Evolutionary conservation across 2,113 vertebrate species (phyloP), one percentile per base, ranked within the genome.

Genomic region (Oxyura jamaicensis): DNA sequence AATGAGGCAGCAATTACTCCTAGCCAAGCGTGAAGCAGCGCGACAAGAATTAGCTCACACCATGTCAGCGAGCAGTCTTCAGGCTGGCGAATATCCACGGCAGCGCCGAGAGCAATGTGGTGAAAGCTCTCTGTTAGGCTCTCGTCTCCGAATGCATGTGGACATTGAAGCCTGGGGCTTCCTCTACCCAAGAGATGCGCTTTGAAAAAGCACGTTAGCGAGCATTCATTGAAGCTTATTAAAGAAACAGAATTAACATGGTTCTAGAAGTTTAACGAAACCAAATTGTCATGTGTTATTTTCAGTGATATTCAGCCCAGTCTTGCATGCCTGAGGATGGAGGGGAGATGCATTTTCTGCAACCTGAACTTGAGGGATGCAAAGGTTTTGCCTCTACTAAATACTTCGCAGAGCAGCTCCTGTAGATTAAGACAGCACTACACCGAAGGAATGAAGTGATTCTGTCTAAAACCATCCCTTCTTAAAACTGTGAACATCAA

Each of bases 1-100:
- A 88, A 83, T 19, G 65, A 93, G 85, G 55, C 83, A 94, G 65
- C 52, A 42, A 53, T 90, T 84, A 78, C 69, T 96, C 60, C 78
- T 74, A 75, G 67, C 77, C 69, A 42, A 29, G 91, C 55, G 0
- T 87, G 88, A 95, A 93, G 87, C 3, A 72, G 72, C 69, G 29
- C 6, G 75, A 44, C 69, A 87, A 72, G 81, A 59, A 50, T 50
- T 59, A 78, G 59, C 78, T 90, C 84, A 19, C 65, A 48, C 58
- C n/a, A 0, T 50, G 86, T 56, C 55, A 75, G 58, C 2, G 31
- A 95, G 80, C 35, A 6, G 7, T 72, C 90, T 44, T 18, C 71
- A 68, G 58, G 8, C 63, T 90, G 91, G 78, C 67, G 74, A 29
- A 80, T 48, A 75, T 6, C 83, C 86, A 3, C 1, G 16, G 76